phyloP scores from a whole-genome alignment of 2,888 invertebrate species.

The Hypena proboscidalis region DNA sequence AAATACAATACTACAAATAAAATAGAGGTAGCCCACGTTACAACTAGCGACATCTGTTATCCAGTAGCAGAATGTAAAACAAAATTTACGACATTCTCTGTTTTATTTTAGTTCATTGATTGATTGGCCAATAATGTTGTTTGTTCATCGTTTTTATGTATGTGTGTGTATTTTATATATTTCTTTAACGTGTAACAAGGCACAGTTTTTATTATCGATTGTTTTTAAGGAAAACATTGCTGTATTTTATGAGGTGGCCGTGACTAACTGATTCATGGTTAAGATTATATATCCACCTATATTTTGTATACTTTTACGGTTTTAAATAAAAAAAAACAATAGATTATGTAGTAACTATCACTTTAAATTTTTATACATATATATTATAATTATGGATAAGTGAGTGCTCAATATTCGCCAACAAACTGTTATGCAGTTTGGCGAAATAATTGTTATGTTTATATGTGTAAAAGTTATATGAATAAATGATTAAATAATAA shows the following conservation, averaged over 20 bases:
- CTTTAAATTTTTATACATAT: no score
- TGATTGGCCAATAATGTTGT: slow-evolving; percentile 34
- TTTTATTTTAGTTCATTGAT: slow-evolving; percentile 44
- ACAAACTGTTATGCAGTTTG: no score
- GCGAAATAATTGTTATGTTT: no score
- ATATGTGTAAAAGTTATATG: no score
- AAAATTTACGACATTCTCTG: slow-evolving; percentile 34
- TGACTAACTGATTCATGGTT: slow-evolving; percentile 8
- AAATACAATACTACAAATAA: no score
- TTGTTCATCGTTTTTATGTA: slow-evolving; percentile 31
- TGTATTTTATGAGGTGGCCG: slow-evolving; percentile 14
- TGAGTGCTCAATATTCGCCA: no score
- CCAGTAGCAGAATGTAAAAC: slow-evolving; percentile 35
- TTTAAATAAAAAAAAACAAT: no score
- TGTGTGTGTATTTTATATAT: slow-evolving; percentile 24
- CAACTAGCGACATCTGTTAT: slow-evolving; percentile 54
- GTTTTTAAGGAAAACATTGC: slow-evolving; percentile 5
- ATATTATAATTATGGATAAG: no score
- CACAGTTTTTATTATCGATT: slow-evolving; percentile 12
- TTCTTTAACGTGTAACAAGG: slow-evolving; percentile 12
- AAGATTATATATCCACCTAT: neutral
- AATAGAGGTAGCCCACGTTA: slow-evolving; percentile 37
- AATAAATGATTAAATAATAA: no score
- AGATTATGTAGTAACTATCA: no score
- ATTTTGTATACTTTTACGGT: no score